Conservation (phyloP, 2,113 vertebrate genomes). For the Parus major region DNA sequence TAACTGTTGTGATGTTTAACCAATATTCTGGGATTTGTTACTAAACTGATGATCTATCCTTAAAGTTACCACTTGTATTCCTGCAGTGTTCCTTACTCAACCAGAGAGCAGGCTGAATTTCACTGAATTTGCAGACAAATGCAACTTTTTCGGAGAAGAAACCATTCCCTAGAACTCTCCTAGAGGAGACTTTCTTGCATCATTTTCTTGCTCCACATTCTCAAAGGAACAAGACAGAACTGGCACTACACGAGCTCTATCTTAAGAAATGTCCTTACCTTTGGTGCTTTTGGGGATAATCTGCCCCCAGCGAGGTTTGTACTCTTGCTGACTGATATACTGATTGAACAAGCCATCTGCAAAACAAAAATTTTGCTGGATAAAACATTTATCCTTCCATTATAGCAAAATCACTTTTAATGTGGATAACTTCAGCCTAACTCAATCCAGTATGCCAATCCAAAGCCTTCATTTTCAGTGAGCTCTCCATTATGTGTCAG, state of each 20-base stretch:
- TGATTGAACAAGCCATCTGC: conserved; percentile 97
- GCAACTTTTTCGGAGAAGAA: neutral
- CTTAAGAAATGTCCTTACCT: conserved; percentile 75
- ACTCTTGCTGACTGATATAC: conserved; percentile 99
- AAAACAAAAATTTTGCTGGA: conserved; percentile 17
- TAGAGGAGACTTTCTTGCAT: neutral
- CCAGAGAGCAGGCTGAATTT: neutral
- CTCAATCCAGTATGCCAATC: neutral
- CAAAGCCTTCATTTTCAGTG: neutral
- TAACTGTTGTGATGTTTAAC: neutral
- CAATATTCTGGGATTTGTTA: neutral
- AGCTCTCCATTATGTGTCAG: neutral
- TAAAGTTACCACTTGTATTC: neutral
- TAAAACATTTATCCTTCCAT: neutral
- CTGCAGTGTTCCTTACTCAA: neutral
- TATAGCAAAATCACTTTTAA: neutral
- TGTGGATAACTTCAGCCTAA: neutral
- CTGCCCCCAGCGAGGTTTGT: conserved; percentile 97
- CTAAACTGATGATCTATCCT: neutral
- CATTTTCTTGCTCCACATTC: neutral
- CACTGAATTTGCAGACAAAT: neutral
- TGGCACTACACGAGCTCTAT: neutral
- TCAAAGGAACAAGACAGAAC: neutral
- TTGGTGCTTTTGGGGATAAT: conserved; percentile 98
- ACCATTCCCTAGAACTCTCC: neutral